A percentile compares a stretch with the other conserved stretches of the same genome.
These are phyloP conservation scores for Drosophila paracracens DNA, from an alignment of 2,888 invertebrate genomes.

Conservation along the genomic window DNA sequence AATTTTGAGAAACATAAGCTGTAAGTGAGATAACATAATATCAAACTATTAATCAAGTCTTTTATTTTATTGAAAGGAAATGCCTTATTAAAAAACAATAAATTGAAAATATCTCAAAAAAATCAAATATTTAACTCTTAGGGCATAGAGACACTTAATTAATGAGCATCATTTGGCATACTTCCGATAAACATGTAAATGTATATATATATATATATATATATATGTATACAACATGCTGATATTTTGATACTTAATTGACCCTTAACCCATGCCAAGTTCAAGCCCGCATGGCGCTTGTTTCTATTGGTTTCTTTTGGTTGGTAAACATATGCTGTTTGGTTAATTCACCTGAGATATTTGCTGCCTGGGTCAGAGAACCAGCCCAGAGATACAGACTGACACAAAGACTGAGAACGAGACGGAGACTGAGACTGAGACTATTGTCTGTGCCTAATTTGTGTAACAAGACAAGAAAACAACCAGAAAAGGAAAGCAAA, in stretches of 20 bases:
- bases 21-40: not conserved
- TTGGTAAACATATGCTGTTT: conserved; percentile 7
- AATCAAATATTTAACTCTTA: not conserved
- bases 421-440: conserved; percentile 1
- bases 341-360: conserved; percentile 35
- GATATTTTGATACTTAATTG: conserved; percentile 31
- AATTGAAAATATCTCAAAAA: conserved; percentile 26
- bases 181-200: conserved; percentile 39
- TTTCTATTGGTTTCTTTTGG: not conserved
- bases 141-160: conserved; percentile 22
- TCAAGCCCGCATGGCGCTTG: conserved; percentile 61
- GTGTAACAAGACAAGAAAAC: conserved; percentile 54
- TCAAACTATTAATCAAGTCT: not conserved
- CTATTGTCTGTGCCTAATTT: conserved; percentile 41
- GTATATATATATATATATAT: not conserved
- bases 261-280: conserved; percentile 40
- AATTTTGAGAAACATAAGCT: not conserved
- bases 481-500: conserved; percentile 14
- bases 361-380: conserved; percentile 31
- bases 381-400: not conserved
- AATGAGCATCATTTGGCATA: conserved; percentile 46
- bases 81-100: conserved; percentile 55
- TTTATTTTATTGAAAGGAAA: conserved; percentile 37
- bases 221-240: conserved; percentile 21
- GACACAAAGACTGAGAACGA: conserved; percentile 3